Conservation (phyloP, 2,113 vertebrate genomes). For the Microtus ochrogaster region DNA sequence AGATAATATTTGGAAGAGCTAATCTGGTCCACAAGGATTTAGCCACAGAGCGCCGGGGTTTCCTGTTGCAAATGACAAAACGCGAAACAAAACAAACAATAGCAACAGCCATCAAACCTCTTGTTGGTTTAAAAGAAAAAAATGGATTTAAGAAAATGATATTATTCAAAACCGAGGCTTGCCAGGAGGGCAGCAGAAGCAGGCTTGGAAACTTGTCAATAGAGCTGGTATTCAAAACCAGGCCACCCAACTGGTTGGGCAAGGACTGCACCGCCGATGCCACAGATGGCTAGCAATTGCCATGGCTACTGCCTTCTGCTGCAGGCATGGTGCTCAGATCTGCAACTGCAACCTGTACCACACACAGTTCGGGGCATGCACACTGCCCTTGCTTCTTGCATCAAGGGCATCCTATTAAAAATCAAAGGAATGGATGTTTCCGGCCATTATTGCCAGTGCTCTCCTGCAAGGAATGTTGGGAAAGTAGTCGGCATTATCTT, state of each 20-base stretch:
- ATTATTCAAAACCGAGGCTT: neutral
- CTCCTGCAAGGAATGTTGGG: neutral
- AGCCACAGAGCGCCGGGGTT: neutral
- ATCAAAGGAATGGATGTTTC: neutral
- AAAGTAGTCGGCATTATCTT: neutral
- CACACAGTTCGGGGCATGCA: neutral
- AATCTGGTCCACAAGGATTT: constrained; percentile 12
- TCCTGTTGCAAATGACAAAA: constrained; percentile 15
- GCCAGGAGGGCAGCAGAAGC: neutral
- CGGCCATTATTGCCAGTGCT: too few relatives aligned
- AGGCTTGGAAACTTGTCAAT: neutral
- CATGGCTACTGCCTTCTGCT: neutral
- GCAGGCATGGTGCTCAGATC: too few relatives aligned
- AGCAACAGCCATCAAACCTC: neutral
- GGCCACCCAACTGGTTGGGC: neutral
- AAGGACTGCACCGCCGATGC: neutral
- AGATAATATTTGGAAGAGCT: constrained; percentile 50
- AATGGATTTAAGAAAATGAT: neutral
- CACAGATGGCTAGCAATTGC: too few relatives aligned
- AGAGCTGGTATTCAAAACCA: neutral
- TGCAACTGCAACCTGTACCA: neutral
- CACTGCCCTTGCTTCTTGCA: neutral
- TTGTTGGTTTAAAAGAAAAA: constrained; percentile 43
- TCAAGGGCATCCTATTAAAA: neutral
- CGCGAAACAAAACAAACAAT: neutral